These are phyloP conservation scores for Cosmia pyralina DNA, from an alignment of 2,888 invertebrate species.

Conservation along the genomic window DNA sequence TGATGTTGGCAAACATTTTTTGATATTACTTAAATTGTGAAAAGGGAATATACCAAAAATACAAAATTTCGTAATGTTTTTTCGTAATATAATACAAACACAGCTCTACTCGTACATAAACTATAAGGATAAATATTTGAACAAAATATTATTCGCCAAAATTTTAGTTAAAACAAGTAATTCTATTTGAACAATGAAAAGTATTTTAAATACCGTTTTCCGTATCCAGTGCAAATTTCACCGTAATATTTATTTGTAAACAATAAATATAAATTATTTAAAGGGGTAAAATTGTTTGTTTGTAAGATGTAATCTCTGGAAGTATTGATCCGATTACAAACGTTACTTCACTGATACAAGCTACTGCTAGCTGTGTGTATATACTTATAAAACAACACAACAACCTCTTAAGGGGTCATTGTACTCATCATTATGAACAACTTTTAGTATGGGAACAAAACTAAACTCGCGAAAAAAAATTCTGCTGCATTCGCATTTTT, in stretches of 20 bases:
- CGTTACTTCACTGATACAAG: not conserved
- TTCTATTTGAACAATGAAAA: not conserved
- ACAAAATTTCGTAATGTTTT: not conserved
- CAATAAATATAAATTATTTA: not conserved
- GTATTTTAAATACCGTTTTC: not conserved
- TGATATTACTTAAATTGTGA: not conserved
- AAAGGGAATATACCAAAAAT: not conserved
- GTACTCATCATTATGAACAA: no score
- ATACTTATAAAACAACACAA: no score
- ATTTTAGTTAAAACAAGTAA: not conserved
- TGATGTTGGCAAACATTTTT: conserved; percentile 14
- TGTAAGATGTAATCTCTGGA: not conserved
- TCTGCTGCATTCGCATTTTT: no score
- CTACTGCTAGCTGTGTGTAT: no score
- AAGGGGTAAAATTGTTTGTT: not conserved
- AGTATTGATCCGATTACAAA: not conserved
- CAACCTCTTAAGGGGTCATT: no score
- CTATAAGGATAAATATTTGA: not conserved
- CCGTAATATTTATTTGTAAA: not conserved
- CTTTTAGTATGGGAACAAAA: no score
- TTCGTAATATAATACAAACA: not conserved
- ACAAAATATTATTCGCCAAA: not conserved
- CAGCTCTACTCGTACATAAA: not conserved
- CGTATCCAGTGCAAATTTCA: not conserved
- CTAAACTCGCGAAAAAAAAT: no score